Evolutionary conservation across 2,888 invertebrate species (phyloP).

Genomic region (Parnassius apollo): DNA sequence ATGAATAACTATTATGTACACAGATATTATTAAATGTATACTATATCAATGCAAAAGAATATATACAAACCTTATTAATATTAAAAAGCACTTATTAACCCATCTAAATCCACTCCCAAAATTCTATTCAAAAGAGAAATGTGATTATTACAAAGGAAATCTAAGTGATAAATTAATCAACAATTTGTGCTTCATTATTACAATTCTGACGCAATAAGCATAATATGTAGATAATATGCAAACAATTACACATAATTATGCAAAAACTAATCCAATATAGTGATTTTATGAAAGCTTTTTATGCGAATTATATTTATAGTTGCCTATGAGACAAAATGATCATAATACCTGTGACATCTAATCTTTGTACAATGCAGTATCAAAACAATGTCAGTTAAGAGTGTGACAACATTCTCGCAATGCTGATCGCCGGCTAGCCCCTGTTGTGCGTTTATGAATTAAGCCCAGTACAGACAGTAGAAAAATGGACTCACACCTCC

Average conservation of each 20-base stretch:
- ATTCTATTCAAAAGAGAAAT: conserved; percentile 44
- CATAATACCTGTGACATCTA: conserved; percentile 60
- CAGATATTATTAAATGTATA: conserved; percentile 59
- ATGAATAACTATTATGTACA: conserved; percentile 64
- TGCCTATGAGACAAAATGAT: conserved; percentile 54
- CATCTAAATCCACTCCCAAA: conserved; percentile 51
- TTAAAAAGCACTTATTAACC: conserved; percentile 71
- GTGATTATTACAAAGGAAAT: conserved; percentile 28
- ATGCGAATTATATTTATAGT: conserved; percentile 56
- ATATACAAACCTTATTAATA: conserved; percentile 70
- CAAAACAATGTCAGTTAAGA: conserved; percentile 35
- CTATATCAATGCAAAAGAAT: conserved; percentile 72
- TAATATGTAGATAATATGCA: conserved; percentile 18
- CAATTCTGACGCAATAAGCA: conserved; percentile 23
- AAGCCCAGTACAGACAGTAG: conserved; percentile 18
- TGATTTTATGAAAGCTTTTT: conserved; percentile 40
- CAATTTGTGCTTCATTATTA: conserved; percentile 29
- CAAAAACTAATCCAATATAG: conserved; percentile 42
- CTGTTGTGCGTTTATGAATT: conserved; percentile 38
- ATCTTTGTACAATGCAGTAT: conserved; percentile 65
- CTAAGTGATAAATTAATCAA: conserved; percentile 31
- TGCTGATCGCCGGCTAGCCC: conserved; percentile 34
- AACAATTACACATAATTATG: conserved; percentile 24
- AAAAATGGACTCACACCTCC: conserved; percentile 28
- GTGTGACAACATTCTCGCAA: conserved; percentile 26